Evolutionary conservation across 2,113 vertebrate species (phyloP), one percentile per base, ranked within the genome.

Genomic region (Romanogobio albipinnatus): DNA sequence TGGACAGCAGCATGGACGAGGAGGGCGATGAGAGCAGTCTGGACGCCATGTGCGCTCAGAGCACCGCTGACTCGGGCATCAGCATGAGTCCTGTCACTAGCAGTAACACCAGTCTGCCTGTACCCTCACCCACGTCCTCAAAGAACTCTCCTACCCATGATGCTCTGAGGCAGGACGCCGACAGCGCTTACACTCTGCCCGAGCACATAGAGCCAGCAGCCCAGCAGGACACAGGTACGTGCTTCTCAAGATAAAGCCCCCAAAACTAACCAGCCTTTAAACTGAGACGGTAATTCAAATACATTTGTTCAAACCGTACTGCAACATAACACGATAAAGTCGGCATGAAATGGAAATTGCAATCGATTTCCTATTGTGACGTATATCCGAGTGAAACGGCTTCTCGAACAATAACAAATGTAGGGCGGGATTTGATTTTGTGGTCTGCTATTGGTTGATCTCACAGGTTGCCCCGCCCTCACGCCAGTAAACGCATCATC

Each of bases 1-100:
- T 94, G n/a, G 93, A 94, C 87, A 94, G 93, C 82, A 94, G 94
- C 75, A 92, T 91, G 51, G 94, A 94, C 1, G 94, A 95, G 82
- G 94, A 94, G 81, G 92, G 86, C 51, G 93, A 90, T 0, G 93
- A 95, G 39, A 93, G 93, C 86, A 95, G 93, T 80, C 91, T 84
- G 77, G 94, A 94, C 1, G 93, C 92, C 84, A 93, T 93, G 88
- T 93, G 85, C 10, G 61, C 62, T 49, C 85, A 85, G 77, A 85
- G 70, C 73, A 64, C 77, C 17, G 64, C 82, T 1, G 87, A 88
- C 82, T 86, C 87, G 15, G 87, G 85, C 73, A 82, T 88, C 81
- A 73, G 87, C 43, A n/a, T 84, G 81, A 88, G 87, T 76, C 81
- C 87, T 59, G 49, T 84, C 70, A 64, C 85, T 7, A 79, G 81